These are phyloP conservation scores for Siderastrea radians DNA, from an alignment of 92 coral and sea anemone genomes.

Conservation along the genomic window DNA sequence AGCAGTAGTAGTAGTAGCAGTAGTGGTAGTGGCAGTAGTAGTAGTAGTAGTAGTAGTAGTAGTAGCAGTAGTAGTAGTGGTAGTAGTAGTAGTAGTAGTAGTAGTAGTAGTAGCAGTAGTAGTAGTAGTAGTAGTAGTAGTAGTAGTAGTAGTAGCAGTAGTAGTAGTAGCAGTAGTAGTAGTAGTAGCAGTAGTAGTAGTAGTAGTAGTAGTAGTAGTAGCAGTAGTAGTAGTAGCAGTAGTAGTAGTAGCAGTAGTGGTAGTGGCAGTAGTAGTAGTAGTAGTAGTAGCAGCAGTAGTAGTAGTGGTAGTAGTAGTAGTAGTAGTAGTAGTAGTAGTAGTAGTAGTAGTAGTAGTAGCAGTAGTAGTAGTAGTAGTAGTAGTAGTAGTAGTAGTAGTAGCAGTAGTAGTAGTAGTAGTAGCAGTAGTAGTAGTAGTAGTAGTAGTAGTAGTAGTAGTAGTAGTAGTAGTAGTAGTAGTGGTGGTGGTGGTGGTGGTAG, in stretches of 20 bases:
- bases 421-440: not conserved
- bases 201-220: not conserved
- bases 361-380: constrained; percentile 1
- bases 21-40: not conserved
- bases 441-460: not conserved
- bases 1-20: not conserved
- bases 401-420: constrained; percentile 1
- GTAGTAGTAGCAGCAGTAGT: not conserved
- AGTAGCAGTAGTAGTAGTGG: not conserved
- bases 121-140: not conserved
- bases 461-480: not conserved
- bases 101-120: not conserved
- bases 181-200: not conserved
- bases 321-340: not conserved
- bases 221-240: not conserved
- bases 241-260: not conserved
- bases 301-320: not conserved
- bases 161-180: not conserved
- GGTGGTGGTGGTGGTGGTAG: not conserved
- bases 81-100: not conserved
- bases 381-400: not conserved
- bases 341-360: not conserved
- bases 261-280: not conserved
- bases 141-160: not conserved
- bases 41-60: not conserved